These are phyloP conservation scores for Chionodraco myersi DNA, from an alignment of 2,113 vertebrate species.

Conservation along the genomic window DNA sequence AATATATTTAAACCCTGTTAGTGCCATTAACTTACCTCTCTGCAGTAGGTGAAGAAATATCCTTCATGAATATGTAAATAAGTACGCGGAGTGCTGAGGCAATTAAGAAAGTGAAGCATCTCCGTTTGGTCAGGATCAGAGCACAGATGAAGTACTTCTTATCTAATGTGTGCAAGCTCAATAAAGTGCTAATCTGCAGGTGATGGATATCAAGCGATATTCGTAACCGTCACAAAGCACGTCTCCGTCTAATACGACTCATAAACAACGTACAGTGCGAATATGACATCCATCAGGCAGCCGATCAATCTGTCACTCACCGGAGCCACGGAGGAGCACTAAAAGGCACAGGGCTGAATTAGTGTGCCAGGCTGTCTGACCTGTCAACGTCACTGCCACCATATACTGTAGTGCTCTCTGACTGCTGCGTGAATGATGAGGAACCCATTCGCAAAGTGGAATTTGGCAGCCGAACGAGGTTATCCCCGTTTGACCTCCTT, in stretches of 20 bases:
- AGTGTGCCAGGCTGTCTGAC: constrained; percentile 48
- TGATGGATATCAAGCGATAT: constrained; percentile 56
- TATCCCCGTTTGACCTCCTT: constrained; percentile 39
- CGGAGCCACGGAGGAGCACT: constrained; percentile 34
- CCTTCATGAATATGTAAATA: constrained; percentile 61
- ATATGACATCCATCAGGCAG: constrained; percentile 47
- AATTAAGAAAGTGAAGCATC: constrained; percentile 42
- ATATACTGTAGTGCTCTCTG: constrained; percentile 51
- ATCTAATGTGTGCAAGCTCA: constrained; percentile 48
- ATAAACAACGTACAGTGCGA: constrained; percentile 49
- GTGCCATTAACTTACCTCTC: constrained; percentile 22
- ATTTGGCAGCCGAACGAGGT: constrained; percentile 48
- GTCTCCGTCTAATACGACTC: constrained; percentile 37
- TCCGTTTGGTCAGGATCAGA: constrained; percentile 29
- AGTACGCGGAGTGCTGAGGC: constrained; percentile 18
- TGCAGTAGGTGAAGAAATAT: neutral
- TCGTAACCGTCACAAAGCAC: constrained; percentile 32
- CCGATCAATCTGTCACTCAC: constrained; percentile 50
- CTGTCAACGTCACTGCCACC: constrained; percentile 42
- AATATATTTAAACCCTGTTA: constrained; percentile 31
- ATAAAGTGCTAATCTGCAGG: constrained; percentile 52
- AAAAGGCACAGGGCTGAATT: constrained; percentile 60
- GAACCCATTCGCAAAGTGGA: constrained; percentile 60
- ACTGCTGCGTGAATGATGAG: constrained; percentile 67
- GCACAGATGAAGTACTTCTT: constrained; percentile 32